Conservation (phyloP, 2,113 vertebrate genomes). For the Hystrix cristata region DNA sequence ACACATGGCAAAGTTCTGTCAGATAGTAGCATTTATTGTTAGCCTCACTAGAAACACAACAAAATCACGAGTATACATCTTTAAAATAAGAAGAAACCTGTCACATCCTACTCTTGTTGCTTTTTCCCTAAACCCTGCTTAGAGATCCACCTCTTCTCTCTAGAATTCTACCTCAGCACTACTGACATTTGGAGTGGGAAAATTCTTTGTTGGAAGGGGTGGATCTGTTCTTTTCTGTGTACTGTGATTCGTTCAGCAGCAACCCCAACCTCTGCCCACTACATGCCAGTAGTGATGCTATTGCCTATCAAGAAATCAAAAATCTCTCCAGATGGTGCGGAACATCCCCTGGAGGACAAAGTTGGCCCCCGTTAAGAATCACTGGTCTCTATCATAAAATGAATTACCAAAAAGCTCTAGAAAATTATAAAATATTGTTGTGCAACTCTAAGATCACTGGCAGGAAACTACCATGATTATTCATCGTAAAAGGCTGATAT, state of each 20-base stretch:
- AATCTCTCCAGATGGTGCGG: not conserved
- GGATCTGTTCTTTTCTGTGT: not conserved
- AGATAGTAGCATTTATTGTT: not conserved
- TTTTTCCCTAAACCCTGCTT: not conserved
- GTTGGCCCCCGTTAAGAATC: not conserved
- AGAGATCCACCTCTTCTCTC: not conserved
- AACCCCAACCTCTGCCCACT: not conserved
- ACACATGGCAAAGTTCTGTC: not conserved
- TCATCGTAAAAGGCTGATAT: not conserved
- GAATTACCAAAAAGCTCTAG: not conserved
- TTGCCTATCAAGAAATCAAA: not conserved
- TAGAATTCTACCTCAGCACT: not conserved
- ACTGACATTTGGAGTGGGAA: not conserved
- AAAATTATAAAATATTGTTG: not conserved
- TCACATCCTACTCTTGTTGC: not conserved
- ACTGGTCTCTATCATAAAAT: not conserved
- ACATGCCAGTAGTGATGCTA: not conserved
- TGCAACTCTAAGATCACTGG: not conserved
- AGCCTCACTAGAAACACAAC: slow-evolving; percentile 24
- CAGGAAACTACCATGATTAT: not conserved
- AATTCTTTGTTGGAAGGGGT: not conserved
- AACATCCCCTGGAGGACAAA: slow-evolving; percentile 15
- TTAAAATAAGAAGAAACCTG: not conserved
- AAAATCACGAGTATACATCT: not conserved
- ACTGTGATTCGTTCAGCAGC: not conserved